phyloP scores from a whole-genome alignment of 2,888 invertebrate species.

The Scelioninae gen. 1 region DNA sequence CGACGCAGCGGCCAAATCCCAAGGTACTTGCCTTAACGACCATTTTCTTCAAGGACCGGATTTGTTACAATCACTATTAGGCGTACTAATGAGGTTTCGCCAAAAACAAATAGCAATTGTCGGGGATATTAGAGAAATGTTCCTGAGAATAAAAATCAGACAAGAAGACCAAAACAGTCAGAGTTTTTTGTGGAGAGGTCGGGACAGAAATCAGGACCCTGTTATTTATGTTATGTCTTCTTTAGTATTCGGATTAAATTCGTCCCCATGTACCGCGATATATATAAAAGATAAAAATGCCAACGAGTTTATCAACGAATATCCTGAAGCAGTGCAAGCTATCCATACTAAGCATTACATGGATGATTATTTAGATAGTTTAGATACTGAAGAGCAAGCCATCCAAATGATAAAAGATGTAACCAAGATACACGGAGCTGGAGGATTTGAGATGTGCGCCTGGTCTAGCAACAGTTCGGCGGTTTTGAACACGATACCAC shows the following conservation, averaged over 20 bases:
- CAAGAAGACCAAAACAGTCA: slow-evolving; percentile 74
- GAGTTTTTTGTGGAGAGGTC: slow-evolving; percentile 49
- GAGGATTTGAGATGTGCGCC: too few species aligned
- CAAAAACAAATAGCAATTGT: background rate
- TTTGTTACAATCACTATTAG: slow-evolving; percentile 15
- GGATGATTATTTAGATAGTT: too few species aligned
- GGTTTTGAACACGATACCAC: too few species aligned
- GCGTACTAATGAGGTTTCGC: slow-evolving; percentile 72
- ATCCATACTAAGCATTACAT: slow-evolving; percentile 73
- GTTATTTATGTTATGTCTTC: slow-evolving; percentile 72
- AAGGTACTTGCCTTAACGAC: slow-evolving; percentile 1
- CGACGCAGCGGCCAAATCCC: background rate
- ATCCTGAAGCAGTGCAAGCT: slow-evolving; percentile 50
- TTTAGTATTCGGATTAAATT: slow-evolving; percentile 71
- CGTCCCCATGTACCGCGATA: slow-evolving; percentile 59
- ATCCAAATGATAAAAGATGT: too few species aligned
- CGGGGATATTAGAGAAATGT: slow-evolving; percentile 80
- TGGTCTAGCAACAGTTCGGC: too few species aligned
- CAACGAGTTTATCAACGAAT: background rate
- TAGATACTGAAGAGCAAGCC: too few species aligned
- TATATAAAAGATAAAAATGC: slow-evolving; percentile 74
- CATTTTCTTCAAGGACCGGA: background rate
- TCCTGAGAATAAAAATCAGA: slow-evolving; percentile 74
- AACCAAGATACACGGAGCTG: too few species aligned
- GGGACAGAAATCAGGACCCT: slow-evolving; percentile 65